These are phyloP conservation scores for Pantala flavescens DNA, from an alignment of 1,140 invertebrate species.

Conservation along the genomic window DNA sequence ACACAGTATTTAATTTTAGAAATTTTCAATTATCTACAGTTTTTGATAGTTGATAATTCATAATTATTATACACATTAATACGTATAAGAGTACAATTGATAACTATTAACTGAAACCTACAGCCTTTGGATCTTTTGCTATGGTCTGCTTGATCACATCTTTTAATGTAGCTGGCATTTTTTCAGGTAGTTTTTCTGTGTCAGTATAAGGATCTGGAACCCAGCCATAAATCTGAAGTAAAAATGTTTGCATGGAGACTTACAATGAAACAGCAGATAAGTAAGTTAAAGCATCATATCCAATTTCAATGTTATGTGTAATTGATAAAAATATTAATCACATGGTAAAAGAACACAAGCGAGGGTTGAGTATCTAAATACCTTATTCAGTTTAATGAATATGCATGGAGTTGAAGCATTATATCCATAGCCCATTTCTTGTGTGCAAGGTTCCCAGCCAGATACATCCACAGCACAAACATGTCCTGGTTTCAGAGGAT, in stretches of 20 bases:
- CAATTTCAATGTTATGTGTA: no score
- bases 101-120: neutral
- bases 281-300: no score
- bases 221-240: constrained; percentile 69
- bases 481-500: neutral
- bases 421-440: constrained; percentile 56
- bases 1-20: no score
- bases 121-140: neutral
- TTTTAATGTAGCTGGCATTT: constrained; percentile 56
- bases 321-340: no score
- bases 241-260: no score
- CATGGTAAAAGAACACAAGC: no score
- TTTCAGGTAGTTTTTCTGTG: constrained; percentile 45
- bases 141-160: constrained; percentile 40
- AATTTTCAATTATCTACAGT: no score
- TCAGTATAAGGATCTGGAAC: constrained; percentile 60
- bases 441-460: constrained; percentile 53
- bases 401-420: constrained; percentile 62
- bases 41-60: no score
- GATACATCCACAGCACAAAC: constrained; percentile 53
- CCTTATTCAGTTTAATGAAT: constrained; percentile 79
- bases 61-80: no score
- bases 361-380: no score
- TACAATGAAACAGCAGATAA: no score
- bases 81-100: no score